phyloP scores from a whole-genome alignment of 2,797 vertebrate species.

The Phoxinus dragarum region DNA sequence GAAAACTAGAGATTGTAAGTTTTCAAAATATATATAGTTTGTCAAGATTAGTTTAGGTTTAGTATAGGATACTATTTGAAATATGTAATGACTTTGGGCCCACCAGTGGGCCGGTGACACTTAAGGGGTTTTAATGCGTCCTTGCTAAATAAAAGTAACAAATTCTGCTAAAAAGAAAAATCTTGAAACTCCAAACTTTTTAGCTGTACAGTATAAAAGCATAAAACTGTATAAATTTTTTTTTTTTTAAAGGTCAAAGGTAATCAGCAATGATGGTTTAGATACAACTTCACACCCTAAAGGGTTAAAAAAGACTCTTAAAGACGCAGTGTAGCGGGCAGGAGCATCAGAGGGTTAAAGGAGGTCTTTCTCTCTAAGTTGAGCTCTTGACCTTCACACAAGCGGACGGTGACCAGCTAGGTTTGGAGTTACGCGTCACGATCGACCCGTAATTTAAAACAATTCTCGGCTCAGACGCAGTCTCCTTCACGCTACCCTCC shows the following conservation, averaged over 20 bases:
- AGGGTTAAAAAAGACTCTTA: background rate
- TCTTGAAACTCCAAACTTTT: background rate
- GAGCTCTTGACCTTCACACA: constrained; percentile 25
- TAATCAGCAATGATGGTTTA: background rate
- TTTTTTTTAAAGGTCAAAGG: background rate
- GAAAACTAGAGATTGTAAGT: too few species aligned
- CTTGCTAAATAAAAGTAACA: background rate
- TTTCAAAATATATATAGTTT: too few species aligned
- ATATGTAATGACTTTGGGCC: too few species aligned
- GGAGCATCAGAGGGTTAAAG: background rate
- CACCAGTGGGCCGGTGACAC: too few species aligned
- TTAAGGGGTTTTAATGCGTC: background rate
- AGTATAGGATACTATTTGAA: too few species aligned
- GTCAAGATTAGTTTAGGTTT: too few species aligned
- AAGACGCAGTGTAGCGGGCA: background rate
- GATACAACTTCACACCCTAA: background rate
- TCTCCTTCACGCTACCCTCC: constrained; percentile 47
- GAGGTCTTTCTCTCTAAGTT: background rate
- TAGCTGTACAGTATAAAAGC: background rate
- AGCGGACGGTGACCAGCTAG: background rate
- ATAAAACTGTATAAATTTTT: background rate
- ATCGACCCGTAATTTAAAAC: constrained; percentile 37
- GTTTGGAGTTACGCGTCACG: constrained; percentile 16
- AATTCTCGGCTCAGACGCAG: constrained; percentile 14
- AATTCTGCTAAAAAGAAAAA: background rate